phyloP scores from a whole-genome alignment of 2,113 vertebrate genomes.

The human (Homo sapiens) region GRCh38 chr15:59416501-59417000 shows the following conservation, averaged over 20 bases:
- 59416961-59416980: neutral
- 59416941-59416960: neutral
- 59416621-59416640: neutral
- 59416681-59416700: neutral
- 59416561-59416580: neutral
- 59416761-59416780: neutral
- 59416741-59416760: neutral
- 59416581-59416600: rapidly evolving
- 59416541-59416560: neutral
- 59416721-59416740: neutral
- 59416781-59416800: neutral
- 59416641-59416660: neutral
- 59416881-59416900: neutral
- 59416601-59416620: neutral
- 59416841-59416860: neutral
- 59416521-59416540: neutral
- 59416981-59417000: neutral
- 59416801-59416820: neutral
- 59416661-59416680: neutral
- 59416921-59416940: neutral
- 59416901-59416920: constrained; percentile 8
- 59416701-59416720: neutral
- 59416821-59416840: neutral
- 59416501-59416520: neutral
- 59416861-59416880: constrained; percentile 28